phyloP scores from a whole-genome alignment of 2,797 vertebrate species.

The Ataeniobius toweri region DNA sequence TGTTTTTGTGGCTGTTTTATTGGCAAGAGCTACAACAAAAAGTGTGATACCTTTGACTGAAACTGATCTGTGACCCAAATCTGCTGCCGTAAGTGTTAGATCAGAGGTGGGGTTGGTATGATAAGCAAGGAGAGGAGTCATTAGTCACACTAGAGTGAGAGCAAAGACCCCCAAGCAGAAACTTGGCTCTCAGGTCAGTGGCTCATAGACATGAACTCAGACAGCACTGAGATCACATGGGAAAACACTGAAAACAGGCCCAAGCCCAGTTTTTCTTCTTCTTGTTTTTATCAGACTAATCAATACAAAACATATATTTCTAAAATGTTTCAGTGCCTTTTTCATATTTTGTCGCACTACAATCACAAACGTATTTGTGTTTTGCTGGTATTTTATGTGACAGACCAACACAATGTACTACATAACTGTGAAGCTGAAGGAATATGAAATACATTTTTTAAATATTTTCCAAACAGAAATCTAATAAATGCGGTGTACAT shows the following conservation, averaged over 20 bases:
- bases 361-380: neutral
- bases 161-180: constrained; percentile 59
- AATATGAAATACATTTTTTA: too few species aligned
- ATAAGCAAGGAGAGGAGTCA: constrained; percentile 52
- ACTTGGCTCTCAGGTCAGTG: constrained; percentile 47
- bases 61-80: constrained; percentile 66
- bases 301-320: neutral
- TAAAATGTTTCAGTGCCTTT: neutral
- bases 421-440: too few species aligned
- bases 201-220: constrained; percentile 45
- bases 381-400: too few species aligned
- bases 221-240: constrained; percentile 17
- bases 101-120: constrained; percentile 46
- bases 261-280: neutral
- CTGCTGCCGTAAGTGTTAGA: constrained; percentile 42
- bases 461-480: neutral
- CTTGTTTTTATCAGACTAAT: neutral
- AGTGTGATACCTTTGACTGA: constrained; percentile 42
- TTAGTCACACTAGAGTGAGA: constrained; percentile 60
- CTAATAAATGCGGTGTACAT: neutral
- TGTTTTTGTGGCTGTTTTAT: constrained; percentile 7
- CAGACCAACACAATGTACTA: too few species aligned
- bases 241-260: constrained; percentile 29
- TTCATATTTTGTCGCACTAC: neutral
- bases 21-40: neutral